These are phyloP conservation scores for Hycleus cichorii DNA, from an alignment of 1,140 invertebrate species.

Conservation along the genomic window DNA sequence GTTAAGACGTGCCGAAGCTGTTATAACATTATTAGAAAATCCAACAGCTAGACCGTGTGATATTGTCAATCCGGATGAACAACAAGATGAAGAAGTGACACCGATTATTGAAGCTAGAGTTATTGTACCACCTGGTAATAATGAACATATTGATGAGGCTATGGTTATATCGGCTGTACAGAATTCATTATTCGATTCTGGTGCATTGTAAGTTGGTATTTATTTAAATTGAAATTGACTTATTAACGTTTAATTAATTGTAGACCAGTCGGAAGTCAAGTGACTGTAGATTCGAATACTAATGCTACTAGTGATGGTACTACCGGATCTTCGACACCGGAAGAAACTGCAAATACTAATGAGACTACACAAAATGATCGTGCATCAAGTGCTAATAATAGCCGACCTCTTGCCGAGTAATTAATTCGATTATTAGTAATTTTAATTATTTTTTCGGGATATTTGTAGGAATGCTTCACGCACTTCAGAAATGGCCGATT, in stretches of 20 bases:
- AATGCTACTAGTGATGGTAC: neutral
- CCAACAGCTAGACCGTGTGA: constrained; percentile 16
- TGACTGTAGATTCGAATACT: neutral
- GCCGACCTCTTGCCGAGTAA: constrained; percentile 1
- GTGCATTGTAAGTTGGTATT: constrained; percentile 24
- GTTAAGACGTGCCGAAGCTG: constrained; percentile 34
- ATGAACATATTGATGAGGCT: constrained; percentile 28
- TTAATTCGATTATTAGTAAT: neutral
- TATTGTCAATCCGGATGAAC: constrained; percentile 26
- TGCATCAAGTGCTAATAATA: neutral
- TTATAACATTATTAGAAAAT: constrained; percentile 35
- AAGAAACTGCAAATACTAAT: constrained; percentile 2
- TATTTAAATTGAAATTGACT: neutral
- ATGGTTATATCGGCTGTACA: constrained; percentile 31
- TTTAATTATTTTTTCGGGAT: neutral
- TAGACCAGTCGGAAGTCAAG: constrained; percentile 3
- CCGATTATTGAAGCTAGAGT: constrained; percentile 40
- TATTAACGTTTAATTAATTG: neutral
- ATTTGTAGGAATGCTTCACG: constrained; percentile 40
- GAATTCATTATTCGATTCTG: constrained; percentile 26
- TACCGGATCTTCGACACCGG: constrained; percentile 21
- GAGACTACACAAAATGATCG: neutral
- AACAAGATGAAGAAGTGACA: constrained; percentile 37
- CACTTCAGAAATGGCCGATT: constrained; percentile 50
- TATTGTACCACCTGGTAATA: constrained; percentile 30